Evolutionary conservation across 2,888 invertebrate genomes (phyloP).

Genomic region (Campopleginae sp.): DNA sequence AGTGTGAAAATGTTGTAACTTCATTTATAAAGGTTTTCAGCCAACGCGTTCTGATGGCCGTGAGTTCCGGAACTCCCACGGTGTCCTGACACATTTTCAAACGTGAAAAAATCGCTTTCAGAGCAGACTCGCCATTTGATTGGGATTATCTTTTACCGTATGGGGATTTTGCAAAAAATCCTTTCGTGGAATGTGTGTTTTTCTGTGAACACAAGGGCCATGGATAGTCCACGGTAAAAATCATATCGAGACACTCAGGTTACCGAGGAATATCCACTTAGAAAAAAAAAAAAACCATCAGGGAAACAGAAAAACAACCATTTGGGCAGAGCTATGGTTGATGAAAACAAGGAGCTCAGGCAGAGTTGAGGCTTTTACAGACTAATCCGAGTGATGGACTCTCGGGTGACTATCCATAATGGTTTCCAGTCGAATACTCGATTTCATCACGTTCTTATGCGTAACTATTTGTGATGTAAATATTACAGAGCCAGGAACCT

Average conservation of each 20-base stretch:
- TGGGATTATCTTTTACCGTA: neutral
- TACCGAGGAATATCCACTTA: conserved; percentile 60
- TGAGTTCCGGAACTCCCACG: neutral
- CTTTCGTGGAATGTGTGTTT: neutral
- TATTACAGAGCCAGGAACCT: conserved; percentile 9
- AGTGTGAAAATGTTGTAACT: neutral
- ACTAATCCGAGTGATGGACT: conserved; percentile 65
- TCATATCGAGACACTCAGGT: conserved; percentile 42
- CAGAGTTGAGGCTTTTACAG: conserved; percentile 51
- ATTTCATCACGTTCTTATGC: conserved; percentile 30
- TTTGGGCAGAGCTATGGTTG: conserved; percentile 35
- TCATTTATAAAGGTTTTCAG: neutral
- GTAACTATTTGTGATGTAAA: neutral
- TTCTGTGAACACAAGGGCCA: neutral
- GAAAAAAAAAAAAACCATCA: conserved; percentile 60
- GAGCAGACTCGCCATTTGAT: neutral
- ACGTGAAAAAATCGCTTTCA: neutral
- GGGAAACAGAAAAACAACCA: conserved; percentile 23
- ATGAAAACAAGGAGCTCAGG: conserved; percentile 29
- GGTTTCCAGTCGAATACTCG: conserved; percentile 61
- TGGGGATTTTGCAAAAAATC: neutral
- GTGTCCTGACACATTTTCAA: neutral
- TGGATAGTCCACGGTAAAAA: conserved; percentile 11
- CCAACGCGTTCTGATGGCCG: neutral
- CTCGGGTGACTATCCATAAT: conserved; percentile 49